These are phyloP conservation scores for Coluber constrictor DNA, from an alignment of 2,797 vertebrate species.

Conservation along the genomic window DNA sequence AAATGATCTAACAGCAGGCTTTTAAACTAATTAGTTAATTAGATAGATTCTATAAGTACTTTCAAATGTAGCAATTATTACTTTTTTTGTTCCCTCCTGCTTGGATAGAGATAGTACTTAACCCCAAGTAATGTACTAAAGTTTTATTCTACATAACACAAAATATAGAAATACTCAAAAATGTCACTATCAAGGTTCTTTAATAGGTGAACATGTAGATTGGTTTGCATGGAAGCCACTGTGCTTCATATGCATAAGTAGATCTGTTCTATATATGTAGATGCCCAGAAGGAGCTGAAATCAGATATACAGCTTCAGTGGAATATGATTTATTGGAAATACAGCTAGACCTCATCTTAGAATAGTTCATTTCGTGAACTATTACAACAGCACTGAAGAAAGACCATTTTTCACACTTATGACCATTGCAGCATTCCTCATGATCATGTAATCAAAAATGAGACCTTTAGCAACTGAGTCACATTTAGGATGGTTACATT, in stretches of 20 bases:
- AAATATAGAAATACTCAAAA: neutral
- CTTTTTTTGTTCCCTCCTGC: neutral
- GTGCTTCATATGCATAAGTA: neutral
- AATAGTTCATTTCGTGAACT: neutral
- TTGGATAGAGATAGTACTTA: neutral
- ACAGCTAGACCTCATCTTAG: neutral
- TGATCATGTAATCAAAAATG: neutral
- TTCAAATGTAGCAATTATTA: neutral
- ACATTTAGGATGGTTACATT: neutral
- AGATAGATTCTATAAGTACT: slow-evolving; percentile 6
- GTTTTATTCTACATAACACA: neutral
- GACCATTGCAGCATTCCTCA: neutral
- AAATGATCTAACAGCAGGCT: neutral
- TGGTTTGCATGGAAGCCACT: neutral
- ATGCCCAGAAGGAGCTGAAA: neutral
- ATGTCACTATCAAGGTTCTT: neutral
- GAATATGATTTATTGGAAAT: neutral
- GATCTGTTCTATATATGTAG: neutral
- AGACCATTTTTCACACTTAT: neutral
- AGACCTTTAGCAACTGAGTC: neutral
- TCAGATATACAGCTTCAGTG: neutral
- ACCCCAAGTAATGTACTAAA: neutral
- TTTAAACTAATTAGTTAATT: neutral
- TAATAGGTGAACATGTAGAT: neutral
- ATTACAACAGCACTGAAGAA: too few relatives aligned